A percentile compares a stretch with the other conserved stretches of the same genome.
phyloP scores from a whole-genome alignment of 2,113 vertebrate species.

The Dryoscopus gambensis region DNA sequence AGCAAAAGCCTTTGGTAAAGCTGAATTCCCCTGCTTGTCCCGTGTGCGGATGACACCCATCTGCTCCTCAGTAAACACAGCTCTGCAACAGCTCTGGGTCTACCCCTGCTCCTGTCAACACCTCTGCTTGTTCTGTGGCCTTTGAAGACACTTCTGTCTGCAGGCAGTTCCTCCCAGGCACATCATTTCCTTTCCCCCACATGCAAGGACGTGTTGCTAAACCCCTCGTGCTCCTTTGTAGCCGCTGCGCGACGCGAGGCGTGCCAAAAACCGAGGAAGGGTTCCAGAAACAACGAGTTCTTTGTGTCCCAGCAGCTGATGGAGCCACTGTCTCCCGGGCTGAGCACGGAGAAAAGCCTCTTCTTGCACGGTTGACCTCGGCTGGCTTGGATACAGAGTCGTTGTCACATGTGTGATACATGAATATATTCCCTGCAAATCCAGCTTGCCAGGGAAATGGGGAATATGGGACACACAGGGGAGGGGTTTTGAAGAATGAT shows the following conservation, averaged over 20 bases:
- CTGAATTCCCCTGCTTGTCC: neutral
- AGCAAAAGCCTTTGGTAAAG: neutral
- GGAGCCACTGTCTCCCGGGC: neutral
- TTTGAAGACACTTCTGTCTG: slow-evolving; percentile 1
- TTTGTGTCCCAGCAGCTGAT: slow-evolving; percentile 22
- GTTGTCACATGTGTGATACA: neutral
- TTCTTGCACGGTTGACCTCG: neutral
- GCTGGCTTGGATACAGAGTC: neutral
- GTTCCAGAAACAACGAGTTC: neutral
- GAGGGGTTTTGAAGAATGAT: neutral
- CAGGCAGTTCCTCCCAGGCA: slow-evolving; percentile 27
- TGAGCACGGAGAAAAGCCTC: neutral
- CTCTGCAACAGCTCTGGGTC: neutral
- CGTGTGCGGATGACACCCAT: neutral
- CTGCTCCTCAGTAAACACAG: slow-evolving; percentile 8
- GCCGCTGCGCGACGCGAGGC: neutral
- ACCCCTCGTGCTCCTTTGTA: neutral
- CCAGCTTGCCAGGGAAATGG: neutral
- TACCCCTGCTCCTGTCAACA: slow-evolving; percentile 8
- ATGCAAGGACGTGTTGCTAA: neutral
- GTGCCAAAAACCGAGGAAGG: neutral
- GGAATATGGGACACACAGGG: neutral
- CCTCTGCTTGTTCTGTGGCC: neutral
- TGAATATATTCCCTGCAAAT: neutral
- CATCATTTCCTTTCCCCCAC: neutral